Evolutionary conservation across 2,888 invertebrate species (phyloP).

Genomic region (Chydorus sphaericus): DNA sequence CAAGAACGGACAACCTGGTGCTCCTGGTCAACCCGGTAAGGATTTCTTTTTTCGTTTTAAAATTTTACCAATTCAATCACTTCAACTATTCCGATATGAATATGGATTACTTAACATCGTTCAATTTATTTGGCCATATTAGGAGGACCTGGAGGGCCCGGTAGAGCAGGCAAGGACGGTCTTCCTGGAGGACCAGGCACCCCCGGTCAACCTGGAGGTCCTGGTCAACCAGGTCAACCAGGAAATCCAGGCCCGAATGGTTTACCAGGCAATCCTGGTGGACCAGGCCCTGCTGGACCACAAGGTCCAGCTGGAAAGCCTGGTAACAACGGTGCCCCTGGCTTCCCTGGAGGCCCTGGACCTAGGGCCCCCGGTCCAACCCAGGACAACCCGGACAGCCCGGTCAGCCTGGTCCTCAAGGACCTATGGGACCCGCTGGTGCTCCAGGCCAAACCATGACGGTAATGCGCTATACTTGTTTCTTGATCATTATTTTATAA

Average conservation of each 20-base stretch:
- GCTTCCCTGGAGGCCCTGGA: neutral
- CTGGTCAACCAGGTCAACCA: constrained; percentile 36
- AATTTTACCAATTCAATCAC: too few relatives aligned
- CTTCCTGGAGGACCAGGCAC: constrained; percentile 25
- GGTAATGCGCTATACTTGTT: neutral
- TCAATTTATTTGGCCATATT: too few relatives aligned
- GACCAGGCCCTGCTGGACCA: too few relatives aligned
- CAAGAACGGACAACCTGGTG: neutral
- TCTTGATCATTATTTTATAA: neutral
- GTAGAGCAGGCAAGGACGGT: constrained; percentile 41
- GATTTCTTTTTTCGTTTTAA: too few relatives aligned
- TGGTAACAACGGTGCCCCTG: neutral
- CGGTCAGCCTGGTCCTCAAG: neutral
- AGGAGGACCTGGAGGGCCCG: constrained; percentile 25
- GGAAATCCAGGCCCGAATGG: constrained; percentile 31
- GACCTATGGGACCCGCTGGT: neutral
- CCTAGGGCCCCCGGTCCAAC: neutral
- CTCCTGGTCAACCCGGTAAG: neutral
- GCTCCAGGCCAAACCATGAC: neutral
- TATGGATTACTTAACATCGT: too few relatives aligned
- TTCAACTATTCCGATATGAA: too few relatives aligned
- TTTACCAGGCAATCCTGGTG: constrained; percentile 38
- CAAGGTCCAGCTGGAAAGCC: constrained; percentile 33
- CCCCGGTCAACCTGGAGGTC: constrained; percentile 27
- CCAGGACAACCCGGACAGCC: neutral